phyloP scores from a whole-genome alignment of 1,140 invertebrate genomes.

The Neuroterus valhalla region DNA sequence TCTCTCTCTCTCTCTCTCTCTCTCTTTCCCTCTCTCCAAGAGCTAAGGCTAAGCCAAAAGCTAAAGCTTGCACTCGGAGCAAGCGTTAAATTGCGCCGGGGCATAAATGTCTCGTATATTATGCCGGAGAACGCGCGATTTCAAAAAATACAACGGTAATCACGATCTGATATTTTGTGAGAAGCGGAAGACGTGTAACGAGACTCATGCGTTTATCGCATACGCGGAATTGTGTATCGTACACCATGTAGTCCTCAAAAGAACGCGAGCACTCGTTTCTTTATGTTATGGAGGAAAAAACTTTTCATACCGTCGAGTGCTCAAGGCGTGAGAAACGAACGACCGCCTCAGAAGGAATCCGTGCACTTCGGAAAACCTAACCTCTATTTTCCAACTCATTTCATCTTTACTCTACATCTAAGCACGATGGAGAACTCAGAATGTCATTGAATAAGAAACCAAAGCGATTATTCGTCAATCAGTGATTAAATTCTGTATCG shows the following conservation, averaged over 20 bases:
- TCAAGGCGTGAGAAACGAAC: conserved; percentile 53
- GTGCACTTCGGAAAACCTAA: conserved; percentile 18
- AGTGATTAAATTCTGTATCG: neutral
- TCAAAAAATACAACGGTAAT: conserved; percentile 17
- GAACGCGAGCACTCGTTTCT: conserved; percentile 35
- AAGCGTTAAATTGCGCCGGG: conserved; percentile 10
- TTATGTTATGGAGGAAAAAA: conserved; percentile 40
- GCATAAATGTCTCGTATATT: conserved; percentile 22
- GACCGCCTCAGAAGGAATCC: conserved; percentile 39
- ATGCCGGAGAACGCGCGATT: conserved; percentile 14
- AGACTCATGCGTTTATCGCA: conserved; percentile 2
- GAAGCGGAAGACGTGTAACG: conserved; percentile 18
- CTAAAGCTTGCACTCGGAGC: neutral
- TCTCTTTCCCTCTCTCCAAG: neutral
- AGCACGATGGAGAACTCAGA: neutral
- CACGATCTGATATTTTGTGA: conserved; percentile 25
- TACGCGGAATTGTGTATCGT: conserved; percentile 3
- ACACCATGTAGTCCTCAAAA: neutral
- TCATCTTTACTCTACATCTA: neutral
- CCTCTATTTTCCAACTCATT: conserved; percentile 22
- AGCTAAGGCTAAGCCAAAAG: neutral
- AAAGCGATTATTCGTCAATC: neutral
- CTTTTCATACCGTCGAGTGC: conserved; percentile 45
- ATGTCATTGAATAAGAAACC: neutral
- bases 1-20: conserved; percentile 12